Conservation (phyloP, 64 coral and sea anemone species). For the Montipora efflorescens region DNA sequence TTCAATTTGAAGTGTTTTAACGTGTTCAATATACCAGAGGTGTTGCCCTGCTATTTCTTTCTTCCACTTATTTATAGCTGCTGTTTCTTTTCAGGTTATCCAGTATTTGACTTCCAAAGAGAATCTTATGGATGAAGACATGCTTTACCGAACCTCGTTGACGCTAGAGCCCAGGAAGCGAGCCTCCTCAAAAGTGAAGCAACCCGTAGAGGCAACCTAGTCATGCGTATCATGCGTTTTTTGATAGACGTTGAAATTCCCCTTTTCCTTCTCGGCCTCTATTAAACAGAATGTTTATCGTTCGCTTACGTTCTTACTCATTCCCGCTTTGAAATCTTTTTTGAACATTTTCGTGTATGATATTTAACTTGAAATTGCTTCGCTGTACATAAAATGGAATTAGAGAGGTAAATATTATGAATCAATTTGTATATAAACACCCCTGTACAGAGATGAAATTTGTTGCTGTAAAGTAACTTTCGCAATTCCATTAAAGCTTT, state of each 20-base stretch:
- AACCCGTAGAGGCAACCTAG: conserved; percentile 36
- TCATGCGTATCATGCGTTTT: neutral
- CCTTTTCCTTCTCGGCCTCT: neutral
- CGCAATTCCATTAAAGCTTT: neutral
- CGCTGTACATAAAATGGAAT: neutral
- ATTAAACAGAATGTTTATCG: neutral
- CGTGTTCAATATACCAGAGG: too few species aligned
- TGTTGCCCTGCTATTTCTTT: too few species aligned
- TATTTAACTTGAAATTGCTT: neutral
- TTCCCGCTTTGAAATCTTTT: neutral
- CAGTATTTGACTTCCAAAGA: conserved; percentile 81
- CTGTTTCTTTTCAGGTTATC: conserved; percentile 59
- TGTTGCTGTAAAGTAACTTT: neutral
- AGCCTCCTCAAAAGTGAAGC: conserved; percentile 77
- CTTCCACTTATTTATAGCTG: neutral
- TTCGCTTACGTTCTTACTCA: neutral
- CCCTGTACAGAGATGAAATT: neutral
- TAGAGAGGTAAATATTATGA: neutral
- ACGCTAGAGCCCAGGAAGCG: conserved; percentile 88
- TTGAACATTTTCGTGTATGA: neutral
- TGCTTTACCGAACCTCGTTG: conserved; percentile 85
- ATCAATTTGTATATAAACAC: neutral
- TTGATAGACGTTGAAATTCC: neutral
- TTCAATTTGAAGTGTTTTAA: too few species aligned
- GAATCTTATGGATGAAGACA: conserved; percentile 88